A percentile compares a stretch with the other conserved stretches of the same genome.
Evolutionary conservation across 2,113 vertebrate genomes (phyloP).

Genomic region (Caracal caracal): DNA sequence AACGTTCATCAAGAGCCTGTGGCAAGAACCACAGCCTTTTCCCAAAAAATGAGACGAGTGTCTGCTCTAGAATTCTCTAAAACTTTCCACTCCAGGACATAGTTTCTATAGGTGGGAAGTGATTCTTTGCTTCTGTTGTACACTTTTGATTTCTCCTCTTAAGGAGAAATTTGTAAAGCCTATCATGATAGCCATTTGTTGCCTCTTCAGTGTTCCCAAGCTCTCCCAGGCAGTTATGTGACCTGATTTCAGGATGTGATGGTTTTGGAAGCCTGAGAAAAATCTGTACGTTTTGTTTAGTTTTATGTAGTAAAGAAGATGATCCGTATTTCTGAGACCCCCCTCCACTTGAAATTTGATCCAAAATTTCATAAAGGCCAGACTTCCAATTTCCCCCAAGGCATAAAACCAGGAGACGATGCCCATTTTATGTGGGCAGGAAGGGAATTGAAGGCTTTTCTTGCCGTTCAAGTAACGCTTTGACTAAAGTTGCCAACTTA

Average conservation of each 20-base stretch:
- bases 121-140: background rate
- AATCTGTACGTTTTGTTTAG: background rate
- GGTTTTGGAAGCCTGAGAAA: background rate
- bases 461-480: slow-evolving; percentile 23
- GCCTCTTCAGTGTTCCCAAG: background rate
- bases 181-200: background rate
- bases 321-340: background rate
- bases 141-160: background rate
- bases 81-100: background rate
- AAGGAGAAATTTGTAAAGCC: background rate
- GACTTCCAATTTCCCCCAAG: slow-evolving; percentile 40
- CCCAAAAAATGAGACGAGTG: background rate
- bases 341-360: slow-evolving; percentile 28
- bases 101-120: background rate
- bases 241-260: background rate
- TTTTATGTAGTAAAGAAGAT: slow-evolving; percentile 21
- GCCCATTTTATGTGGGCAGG: slow-evolving; percentile 30
- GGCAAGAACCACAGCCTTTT: background rate
- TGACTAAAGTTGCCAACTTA: slow-evolving; percentile 14
- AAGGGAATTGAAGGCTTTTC: slow-evolving; percentile 37
- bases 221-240: background rate
- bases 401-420: slow-evolving; percentile 23
- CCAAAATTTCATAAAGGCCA: slow-evolving; percentile 25
- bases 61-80: background rate
- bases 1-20: background rate